phyloP scores from a whole-genome alignment of 2,888 invertebrate species.

The Drosophila imparisetae region DNA sequence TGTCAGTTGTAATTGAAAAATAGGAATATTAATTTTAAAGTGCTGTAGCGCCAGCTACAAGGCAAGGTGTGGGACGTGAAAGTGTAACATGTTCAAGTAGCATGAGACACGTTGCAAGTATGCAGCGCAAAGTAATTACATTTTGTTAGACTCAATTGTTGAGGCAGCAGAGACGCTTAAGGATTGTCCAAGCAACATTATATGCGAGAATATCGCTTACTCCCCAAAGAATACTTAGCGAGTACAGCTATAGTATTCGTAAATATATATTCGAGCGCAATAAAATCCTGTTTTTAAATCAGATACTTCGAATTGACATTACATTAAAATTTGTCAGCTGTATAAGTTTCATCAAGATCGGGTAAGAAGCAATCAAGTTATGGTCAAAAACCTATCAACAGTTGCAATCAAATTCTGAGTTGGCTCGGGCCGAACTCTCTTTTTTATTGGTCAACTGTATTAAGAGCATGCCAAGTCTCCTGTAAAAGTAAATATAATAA shows the following conservation, averaged over 20 bases:
- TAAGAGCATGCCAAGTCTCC: neutral
- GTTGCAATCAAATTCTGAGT: neutral
- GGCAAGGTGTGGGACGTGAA: slow-evolving; percentile 9
- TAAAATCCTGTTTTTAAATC: too few relatives aligned
- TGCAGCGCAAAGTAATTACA: slow-evolving; percentile 74
- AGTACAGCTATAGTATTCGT: neutral
- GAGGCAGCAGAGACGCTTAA: neutral
- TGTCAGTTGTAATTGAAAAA: slow-evolving; percentile 81
- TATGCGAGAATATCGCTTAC: neutral
- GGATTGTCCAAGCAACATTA: slow-evolving; percentile 20
- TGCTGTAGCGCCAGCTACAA: slow-evolving; percentile 36
- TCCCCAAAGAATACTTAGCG: neutral
- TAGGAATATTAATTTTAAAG: slow-evolving; percentile 80
- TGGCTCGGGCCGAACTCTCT: rapidly evolving
- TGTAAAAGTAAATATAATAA: neutral
- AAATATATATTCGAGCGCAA: neutral
- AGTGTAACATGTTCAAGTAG: slow-evolving; percentile 59
- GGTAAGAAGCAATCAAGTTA: neutral
- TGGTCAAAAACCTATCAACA: neutral
- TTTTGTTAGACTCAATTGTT: slow-evolving; percentile 27
- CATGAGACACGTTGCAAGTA: slow-evolving; percentile 58
- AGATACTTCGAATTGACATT: neutral
- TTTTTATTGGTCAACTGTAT: neutral
- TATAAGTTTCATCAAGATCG: neutral
- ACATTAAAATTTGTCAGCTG: neutral